A percentile compares a stretch with the other conserved stretches of the same genome.
phyloP scores from a whole-genome alignment of 2,113 vertebrate species.

The Anoura caudifer region DNA sequence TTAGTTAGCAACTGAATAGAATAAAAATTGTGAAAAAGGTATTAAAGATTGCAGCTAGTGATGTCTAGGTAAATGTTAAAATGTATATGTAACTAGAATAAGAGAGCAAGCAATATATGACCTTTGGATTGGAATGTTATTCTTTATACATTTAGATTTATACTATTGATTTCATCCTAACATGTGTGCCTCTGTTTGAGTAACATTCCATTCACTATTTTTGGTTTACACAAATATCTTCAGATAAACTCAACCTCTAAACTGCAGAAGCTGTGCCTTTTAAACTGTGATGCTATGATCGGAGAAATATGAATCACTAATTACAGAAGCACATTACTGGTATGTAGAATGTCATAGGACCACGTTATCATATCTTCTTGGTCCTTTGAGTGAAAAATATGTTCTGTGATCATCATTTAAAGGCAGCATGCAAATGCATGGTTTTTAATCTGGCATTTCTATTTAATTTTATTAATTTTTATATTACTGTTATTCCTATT shows the following conservation, averaged over 20 bases:
- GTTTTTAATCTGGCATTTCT: conserved; percentile 27
- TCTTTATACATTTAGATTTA: background rate
- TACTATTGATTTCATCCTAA: background rate
- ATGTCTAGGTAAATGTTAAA: background rate
- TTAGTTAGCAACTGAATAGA: background rate
- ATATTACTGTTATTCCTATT: conserved; percentile 52
- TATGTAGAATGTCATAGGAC: conserved; percentile 6
- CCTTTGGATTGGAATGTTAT: background rate
- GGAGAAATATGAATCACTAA: background rate
- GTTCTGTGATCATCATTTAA: conserved; percentile 59
- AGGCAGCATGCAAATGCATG: background rate
- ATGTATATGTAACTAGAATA: background rate
- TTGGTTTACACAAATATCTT: background rate
- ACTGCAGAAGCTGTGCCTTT: background rate
- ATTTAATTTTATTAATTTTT: conserved; percentile 72
- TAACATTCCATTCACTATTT: background rate
- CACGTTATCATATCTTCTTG: background rate
- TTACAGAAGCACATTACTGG: background rate
- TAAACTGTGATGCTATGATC: background rate
- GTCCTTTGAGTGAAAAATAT: conserved; percentile 53
- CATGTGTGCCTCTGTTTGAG: background rate
- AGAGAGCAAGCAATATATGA: background rate
- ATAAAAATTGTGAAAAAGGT: background rate
- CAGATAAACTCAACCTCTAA: background rate
- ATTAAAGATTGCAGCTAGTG: background rate